Conservation (phyloP, 2,888 invertebrate species). For the Oscheius sp. region DNA sequence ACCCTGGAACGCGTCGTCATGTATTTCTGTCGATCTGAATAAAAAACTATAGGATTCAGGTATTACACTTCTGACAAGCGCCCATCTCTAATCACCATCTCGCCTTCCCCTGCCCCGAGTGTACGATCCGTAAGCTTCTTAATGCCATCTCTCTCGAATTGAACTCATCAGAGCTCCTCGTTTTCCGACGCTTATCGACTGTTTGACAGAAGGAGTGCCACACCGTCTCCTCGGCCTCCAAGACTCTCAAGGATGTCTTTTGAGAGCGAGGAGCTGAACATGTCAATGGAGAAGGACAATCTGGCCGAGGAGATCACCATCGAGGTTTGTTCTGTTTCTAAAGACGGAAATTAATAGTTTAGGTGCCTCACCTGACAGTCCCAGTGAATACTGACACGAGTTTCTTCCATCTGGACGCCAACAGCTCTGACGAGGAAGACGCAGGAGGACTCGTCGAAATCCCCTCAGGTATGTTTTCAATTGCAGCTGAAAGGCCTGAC, state of each 20-base stretch:
- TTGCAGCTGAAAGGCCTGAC: too few species aligned
- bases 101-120: conserved; percentile 23
- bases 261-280: conserved; percentile 18
- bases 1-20: conserved; percentile 39
- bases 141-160: too few species aligned
- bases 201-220: conserved; percentile 19
- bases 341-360: not conserved
- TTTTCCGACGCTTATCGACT: conserved; percentile 23
- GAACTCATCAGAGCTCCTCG: conserved; percentile 11
- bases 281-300: conserved; percentile 10
- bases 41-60: too few species aligned
- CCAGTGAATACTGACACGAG: not conserved
- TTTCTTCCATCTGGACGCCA: conserved; percentile 21
- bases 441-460: conserved; percentile 10
- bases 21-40: not conserved
- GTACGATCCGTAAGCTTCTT: conserved; percentile 20
- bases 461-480: not conserved
- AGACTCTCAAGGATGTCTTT: conserved; percentile 10
- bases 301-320: conserved; percentile 16
- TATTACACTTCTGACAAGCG: conserved; percentile 35
- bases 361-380: conserved; percentile 1
- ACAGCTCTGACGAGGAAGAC: conserved; percentile 13
- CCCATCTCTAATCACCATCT: conserved; percentile 24
- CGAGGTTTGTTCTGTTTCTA: conserved; percentile 7
- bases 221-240: conserved; percentile 1